A percentile compares a stretch with the other conserved stretches of the same genome.
These are phyloP conservation scores for Probosciger aterrimus DNA, from an alignment of 2,113 vertebrate genomes.

Conservation along the genomic window DNA sequence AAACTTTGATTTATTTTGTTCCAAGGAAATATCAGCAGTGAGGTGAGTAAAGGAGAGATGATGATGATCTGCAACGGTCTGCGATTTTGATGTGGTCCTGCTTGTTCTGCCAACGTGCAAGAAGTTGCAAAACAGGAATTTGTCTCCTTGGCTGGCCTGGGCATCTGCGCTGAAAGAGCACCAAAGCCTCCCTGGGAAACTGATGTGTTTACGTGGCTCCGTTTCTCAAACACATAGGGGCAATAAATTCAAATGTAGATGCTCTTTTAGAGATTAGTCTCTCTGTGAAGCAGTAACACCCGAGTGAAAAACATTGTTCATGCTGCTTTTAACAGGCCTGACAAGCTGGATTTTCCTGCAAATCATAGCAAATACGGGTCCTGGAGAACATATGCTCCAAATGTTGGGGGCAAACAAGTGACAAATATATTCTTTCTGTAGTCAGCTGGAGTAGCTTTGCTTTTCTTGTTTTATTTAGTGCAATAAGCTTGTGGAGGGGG, in stretches of 20 bases:
- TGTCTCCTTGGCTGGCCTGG: not conserved
- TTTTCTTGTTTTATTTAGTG: conserved; percentile 14
- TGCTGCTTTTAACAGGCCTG: conserved; percentile 23
- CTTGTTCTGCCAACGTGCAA: not conserved
- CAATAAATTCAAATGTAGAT: conserved; percentile 19
- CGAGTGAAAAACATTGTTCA: not conserved
- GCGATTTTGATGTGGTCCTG: not conserved
- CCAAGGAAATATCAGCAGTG: not conserved
- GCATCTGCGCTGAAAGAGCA: not conserved
- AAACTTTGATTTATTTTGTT: conserved; percentile 26
- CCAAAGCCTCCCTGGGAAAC: not conserved
- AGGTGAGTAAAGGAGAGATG: conserved; percentile 13
- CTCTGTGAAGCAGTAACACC: not conserved
- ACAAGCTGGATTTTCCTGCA: conserved; percentile 16
- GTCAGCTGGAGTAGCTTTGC: not conserved
- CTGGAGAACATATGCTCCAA: not conserved
- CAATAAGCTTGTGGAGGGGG: not conserved
- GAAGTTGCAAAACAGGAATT: not conserved
- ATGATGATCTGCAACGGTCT: conserved; percentile 9
- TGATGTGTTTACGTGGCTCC: not conserved
- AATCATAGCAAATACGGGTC: not conserved
- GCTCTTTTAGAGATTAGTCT: not conserved
- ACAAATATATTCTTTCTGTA: not conserved
- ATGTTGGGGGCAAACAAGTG: not conserved
- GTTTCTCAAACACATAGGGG: not conserved